A percentile compares a stretch with the other conserved stretches of the same genome.
phyloP scores from a whole-genome alignment of 2,888 invertebrate genomes.

The Pardosa pseudoannulata region DNA sequence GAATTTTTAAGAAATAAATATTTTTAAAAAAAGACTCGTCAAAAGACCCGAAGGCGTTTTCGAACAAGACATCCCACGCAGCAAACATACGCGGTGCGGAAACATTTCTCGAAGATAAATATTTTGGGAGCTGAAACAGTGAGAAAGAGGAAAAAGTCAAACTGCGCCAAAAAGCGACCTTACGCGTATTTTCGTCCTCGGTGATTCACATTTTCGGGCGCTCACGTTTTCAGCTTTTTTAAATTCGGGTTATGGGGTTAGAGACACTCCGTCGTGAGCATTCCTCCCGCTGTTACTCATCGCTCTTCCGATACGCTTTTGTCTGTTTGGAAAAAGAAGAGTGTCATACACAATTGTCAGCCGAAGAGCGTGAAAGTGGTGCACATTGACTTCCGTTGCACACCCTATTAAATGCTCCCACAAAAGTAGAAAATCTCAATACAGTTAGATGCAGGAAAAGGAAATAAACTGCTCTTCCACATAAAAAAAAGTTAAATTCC shows the following conservation, averaged over 20 bases:
- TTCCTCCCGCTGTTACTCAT: background rate
- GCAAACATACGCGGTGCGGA: background rate
- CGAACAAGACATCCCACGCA: background rate
- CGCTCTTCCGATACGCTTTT: background rate
- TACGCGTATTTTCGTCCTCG: constrained; percentile 7
- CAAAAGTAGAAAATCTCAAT: no score
- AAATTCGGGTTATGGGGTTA: constrained; percentile 26
- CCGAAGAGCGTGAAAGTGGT: background rate
- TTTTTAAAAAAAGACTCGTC: no score
- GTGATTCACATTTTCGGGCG: constrained; percentile 12
- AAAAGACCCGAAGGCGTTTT: background rate
- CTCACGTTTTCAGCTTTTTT: constrained; percentile 10
- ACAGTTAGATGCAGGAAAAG: no score
- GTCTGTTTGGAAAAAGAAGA: background rate
- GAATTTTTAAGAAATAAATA: no score
- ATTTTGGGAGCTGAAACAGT: background rate
- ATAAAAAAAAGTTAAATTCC: no score
- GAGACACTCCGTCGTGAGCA: background rate
- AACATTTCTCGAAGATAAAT: background rate
- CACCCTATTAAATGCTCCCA: background rate
- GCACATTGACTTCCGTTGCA: background rate
- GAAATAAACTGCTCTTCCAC: no score
- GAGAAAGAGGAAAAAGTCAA: background rate
- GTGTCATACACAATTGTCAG: background rate
- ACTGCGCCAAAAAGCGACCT: background rate